phyloP scores from a whole-genome alignment of 2,797 vertebrate species.

The Betta splendens region DNA sequence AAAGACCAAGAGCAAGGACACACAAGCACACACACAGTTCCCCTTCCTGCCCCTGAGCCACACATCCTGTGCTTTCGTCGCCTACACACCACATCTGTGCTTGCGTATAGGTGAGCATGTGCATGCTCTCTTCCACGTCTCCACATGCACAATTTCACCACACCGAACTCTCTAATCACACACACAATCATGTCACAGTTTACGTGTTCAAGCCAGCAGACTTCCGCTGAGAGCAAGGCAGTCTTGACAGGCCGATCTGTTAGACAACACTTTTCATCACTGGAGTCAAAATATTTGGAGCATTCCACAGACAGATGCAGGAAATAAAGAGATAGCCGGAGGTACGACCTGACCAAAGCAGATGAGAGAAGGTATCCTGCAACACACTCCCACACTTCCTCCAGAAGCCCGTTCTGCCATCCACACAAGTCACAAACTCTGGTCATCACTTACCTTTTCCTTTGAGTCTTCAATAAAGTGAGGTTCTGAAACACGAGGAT shows the following conservation, averaged over 20 bases:
- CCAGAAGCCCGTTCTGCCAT: conserved; percentile 13
- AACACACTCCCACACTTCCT: conserved; percentile 56
- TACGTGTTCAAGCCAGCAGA: conserved; percentile 22
- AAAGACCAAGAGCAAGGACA: conserved; percentile 37
- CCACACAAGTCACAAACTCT: not conserved
- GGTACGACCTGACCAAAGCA: conserved; percentile 57
- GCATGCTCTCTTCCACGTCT: conserved; percentile 34
- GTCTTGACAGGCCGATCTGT: conserved; percentile 37
- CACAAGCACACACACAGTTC: conserved; percentile 56
- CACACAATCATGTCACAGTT: conserved; percentile 34
- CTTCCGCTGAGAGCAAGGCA: conserved; percentile 36
- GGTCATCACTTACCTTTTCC: too few relatives aligned
- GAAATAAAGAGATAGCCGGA: conserved; percentile 62
- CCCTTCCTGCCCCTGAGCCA: conserved; percentile 77
- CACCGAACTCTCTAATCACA: conserved; percentile 29
- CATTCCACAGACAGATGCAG: conserved; percentile 45
- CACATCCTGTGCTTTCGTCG: conserved; percentile 78
- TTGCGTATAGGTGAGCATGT: conserved; percentile 45
- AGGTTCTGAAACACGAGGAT: too few relatives aligned
- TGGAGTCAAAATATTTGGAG: conserved; percentile 60
- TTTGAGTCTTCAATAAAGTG: too few relatives aligned
- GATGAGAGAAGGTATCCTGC: conserved; percentile 64
- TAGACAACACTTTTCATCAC: conserved; percentile 35
- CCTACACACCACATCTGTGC: conserved; percentile 70
- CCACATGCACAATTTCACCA: conserved; percentile 21